Evolutionary conservation across 2,113 vertebrate genomes (phyloP).

Genomic region (Coryphaenoides rupestris): DNA sequence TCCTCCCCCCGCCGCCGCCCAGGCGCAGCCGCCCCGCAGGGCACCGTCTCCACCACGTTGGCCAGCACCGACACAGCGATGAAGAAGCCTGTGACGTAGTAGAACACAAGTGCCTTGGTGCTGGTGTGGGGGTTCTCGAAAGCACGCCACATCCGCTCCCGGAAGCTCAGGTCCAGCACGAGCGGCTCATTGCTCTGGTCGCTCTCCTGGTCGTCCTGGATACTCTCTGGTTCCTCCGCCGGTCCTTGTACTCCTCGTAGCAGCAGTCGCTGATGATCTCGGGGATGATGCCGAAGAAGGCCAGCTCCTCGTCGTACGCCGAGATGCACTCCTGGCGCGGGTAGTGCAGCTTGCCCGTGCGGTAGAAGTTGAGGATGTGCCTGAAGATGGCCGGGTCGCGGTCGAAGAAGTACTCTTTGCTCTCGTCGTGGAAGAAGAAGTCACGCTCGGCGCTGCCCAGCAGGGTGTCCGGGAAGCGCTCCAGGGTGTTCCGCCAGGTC

Average conservation of each 20-base stretch:
- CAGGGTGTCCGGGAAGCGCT: constrained; percentile 93
- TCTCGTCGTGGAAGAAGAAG: constrained; percentile 94
- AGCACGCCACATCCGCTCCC: constrained; percentile 91
- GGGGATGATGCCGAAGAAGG: constrained; percentile 94
- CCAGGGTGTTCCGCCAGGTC: constrained; percentile 92
- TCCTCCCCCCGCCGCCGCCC: constrained; percentile 72
- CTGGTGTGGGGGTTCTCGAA: constrained; percentile 98
- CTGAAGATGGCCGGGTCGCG: constrained; percentile 96
- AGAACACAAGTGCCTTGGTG: constrained; percentile 94
- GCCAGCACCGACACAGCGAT: constrained; percentile 95
- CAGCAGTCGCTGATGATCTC: constrained; percentile 97
- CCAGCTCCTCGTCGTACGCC: constrained; percentile 92
- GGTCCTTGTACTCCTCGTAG: constrained; percentile 97
- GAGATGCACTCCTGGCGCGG: constrained; percentile 95
- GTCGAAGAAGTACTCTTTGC: constrained; percentile 93
- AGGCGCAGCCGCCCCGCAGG: constrained; percentile 70
- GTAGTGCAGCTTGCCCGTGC: constrained; percentile 92
- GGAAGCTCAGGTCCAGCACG: constrained; percentile 75
- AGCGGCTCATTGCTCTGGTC: constrained; percentile 74
- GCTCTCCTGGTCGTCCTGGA: constrained; percentile 87
- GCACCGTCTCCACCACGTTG: constrained; percentile 94
- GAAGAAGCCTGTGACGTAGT: constrained; percentile 98
- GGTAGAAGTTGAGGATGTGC: constrained; percentile 95
- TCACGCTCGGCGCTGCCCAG: constrained; percentile 93
- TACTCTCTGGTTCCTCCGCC: constrained; percentile 87